Conservation (phyloP, 2,797 vertebrate genomes). For the Calcarius lapponicus region DNA sequence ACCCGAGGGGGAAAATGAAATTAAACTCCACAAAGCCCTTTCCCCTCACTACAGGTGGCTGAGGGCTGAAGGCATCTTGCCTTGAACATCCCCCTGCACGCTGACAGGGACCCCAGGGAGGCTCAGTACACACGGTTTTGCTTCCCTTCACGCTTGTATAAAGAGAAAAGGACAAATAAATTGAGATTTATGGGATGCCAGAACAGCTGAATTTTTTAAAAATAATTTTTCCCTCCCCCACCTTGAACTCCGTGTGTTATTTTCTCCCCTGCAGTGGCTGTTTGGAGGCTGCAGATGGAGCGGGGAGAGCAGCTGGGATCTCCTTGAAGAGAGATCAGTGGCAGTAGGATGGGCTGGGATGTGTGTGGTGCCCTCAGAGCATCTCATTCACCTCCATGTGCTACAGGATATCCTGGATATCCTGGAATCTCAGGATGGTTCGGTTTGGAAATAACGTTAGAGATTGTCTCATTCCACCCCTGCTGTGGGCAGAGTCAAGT, state of each 20-base stretch:
- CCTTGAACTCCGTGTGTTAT: background rate
- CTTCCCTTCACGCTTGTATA: background rate
- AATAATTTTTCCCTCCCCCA: background rate
- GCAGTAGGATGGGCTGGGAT: background rate
- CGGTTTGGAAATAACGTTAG: background rate
- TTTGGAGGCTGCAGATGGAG: conserved; percentile 28
- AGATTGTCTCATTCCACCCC: background rate
- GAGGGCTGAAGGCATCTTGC: background rate
- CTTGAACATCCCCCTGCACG: fast-evolving
- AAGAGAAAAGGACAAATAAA: conserved; percentile 43
- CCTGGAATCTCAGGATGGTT: too few species aligned
- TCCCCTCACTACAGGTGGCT: fast-evolving
- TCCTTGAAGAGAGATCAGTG: background rate
- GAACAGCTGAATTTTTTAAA: background rate
- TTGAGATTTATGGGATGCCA: conserved; percentile 46
- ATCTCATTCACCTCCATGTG: background rate
- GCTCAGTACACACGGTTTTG: background rate
- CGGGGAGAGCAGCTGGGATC: background rate
- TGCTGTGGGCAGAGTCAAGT: too few species aligned
- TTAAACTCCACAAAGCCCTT: background rate
- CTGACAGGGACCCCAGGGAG: background rate
- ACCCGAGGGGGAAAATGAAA: background rate
- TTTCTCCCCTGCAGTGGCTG: background rate
- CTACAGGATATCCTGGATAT: background rate
- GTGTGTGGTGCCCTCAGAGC: background rate